Evolutionary conservation across 2,113 vertebrate species (phyloP).

Genomic region (Pyrgilauda ruficollis): DNA sequence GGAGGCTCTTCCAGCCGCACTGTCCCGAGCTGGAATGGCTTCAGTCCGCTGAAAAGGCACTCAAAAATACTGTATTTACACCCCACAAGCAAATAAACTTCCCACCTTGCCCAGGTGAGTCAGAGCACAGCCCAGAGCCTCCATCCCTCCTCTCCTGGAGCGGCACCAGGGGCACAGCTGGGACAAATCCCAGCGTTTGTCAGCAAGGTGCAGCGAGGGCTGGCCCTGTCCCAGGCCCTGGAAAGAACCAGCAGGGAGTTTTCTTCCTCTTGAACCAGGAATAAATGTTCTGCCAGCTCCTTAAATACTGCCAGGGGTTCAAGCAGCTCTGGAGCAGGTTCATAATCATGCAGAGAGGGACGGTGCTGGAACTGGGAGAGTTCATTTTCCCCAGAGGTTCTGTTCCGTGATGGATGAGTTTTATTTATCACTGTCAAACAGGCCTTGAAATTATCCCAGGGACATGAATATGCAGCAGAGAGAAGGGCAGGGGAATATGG

Average conservation of each 20-base stretch:
- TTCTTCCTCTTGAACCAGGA: background rate
- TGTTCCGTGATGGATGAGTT: conserved; percentile 34
- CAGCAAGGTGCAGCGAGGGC: background rate
- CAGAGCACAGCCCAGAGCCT: background rate
- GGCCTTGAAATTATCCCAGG: conserved; percentile 29
- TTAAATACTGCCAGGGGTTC: background rate
- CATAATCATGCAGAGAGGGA: background rate
- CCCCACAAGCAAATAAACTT: background rate
- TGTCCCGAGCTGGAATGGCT: background rate
- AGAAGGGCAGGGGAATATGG: background rate
- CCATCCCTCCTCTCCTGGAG: background rate
- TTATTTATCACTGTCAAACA: conserved; percentile 62
- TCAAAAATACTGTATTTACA: background rate
- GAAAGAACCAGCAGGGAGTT: background rate
- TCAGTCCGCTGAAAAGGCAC: background rate
- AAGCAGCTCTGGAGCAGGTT: background rate
- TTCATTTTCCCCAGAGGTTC: conserved; percentile 34
- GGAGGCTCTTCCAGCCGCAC: background rate
- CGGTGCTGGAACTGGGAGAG: background rate
- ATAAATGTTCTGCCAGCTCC: background rate
- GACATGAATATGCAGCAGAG: conserved; percentile 60
- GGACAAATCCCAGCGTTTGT: background rate
- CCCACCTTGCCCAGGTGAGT: background rate
- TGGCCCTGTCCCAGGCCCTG: background rate
- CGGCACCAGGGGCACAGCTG: rapidly evolving